Percentiles rank a stretch among this genome's conserved stretches.
These are phyloP conservation scores for Ophiothrix spiculata DNA, from an alignment of 35 echinoderm and acorn worm genomes.

Conservation along the genomic window DNA sequence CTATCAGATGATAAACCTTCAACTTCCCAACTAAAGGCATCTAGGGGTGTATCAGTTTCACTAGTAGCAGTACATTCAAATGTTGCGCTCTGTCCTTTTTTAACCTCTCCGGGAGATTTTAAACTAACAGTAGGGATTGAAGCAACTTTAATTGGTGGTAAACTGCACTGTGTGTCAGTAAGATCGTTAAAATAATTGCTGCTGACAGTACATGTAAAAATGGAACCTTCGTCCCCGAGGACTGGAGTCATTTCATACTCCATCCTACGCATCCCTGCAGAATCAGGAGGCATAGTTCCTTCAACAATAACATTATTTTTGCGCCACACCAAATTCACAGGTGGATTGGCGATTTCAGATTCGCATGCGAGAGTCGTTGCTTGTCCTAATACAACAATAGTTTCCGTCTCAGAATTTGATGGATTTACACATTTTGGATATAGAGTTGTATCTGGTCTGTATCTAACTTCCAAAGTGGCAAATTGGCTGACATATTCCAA, in stretches of 20 bases:
- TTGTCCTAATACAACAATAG: background rate
- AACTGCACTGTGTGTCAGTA: background rate
- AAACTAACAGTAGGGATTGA: background rate
- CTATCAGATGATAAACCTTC: background rate
- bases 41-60: background rate
- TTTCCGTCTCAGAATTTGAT: background rate
- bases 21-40: background rate
- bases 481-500: background rate
- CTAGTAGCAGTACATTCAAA: background rate
- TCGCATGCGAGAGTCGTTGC: background rate
- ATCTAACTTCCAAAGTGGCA: conserved; percentile 2
- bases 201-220: background rate
- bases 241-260: background rate
- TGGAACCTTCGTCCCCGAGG: background rate
- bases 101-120: background rate
- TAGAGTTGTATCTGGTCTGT: background rate
- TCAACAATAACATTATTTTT: background rate
- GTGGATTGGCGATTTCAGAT: conserved; percentile 3
- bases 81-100: background rate
- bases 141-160: background rate
- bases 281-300: background rate
- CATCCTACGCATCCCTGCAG: background rate
- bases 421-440: background rate
- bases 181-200: background rate
- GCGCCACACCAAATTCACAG: background rate